These are phyloP conservation scores for Dromius quadrimaculatus DNA, from an alignment of 2,888 invertebrate genomes.

Conservation along the genomic window DNA sequence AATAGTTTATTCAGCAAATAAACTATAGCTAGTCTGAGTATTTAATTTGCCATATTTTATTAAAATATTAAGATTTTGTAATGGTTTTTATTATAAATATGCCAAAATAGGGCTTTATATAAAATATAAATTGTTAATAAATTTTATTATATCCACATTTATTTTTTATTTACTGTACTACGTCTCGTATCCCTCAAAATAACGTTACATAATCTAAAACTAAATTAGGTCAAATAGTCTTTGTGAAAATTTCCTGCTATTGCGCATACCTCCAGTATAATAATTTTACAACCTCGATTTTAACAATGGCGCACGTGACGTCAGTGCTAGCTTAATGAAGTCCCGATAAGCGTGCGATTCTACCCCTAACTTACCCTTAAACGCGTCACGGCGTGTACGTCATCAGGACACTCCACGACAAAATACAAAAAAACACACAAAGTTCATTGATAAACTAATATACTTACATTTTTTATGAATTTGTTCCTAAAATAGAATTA, in stretches of 20 bases:
- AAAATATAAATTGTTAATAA: not conserved
- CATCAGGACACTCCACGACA: not conserved
- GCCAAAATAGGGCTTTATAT: not conserved
- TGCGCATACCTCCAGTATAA: not conserved
- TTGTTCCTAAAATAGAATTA: too few species aligned
- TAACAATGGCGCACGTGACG: constrained; percentile 20
- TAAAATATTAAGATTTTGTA: not conserved
- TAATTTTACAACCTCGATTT: not conserved
- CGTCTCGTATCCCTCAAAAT: too few species aligned
- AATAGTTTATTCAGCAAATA: not conserved
- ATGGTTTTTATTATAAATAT: not conserved
- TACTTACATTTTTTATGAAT: too few species aligned
- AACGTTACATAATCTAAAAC: too few species aligned
- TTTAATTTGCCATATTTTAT: not conserved
- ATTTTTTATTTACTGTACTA: too few species aligned
- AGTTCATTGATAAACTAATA: too few species aligned
- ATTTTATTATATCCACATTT: too few species aligned
- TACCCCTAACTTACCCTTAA: not conserved
- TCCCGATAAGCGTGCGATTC: constrained; percentile 4
- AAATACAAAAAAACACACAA: too few species aligned
- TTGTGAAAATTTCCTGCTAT: too few species aligned
- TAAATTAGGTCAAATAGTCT: too few species aligned
- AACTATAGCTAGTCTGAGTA: not conserved
- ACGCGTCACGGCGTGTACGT: not conserved
- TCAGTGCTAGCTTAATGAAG: constrained; percentile 3